Conservation (phyloP, 2,888 invertebrate species). For the Beris chalybata region DNA sequence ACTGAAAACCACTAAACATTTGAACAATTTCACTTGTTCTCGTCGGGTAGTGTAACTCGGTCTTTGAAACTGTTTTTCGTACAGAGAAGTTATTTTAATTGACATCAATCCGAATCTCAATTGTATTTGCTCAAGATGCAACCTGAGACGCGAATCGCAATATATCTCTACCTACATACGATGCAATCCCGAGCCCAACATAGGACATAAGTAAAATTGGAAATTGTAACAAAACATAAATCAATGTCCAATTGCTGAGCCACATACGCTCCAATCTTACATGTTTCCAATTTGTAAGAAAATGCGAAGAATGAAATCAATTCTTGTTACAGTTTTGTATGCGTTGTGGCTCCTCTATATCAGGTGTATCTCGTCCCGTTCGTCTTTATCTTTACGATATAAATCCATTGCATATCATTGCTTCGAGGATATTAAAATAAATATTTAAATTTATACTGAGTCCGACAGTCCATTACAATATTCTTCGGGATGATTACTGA, state of each 20-base stretch:
- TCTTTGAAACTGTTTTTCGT: slow-evolving; percentile 10
- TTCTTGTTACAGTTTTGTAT: slow-evolving; percentile 25
- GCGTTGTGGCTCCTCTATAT: not conserved
- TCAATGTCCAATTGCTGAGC: slow-evolving; percentile 19
- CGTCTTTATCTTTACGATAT: too few relatives aligned
- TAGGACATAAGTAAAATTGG: slow-evolving; percentile 9
- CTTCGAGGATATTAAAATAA: slow-evolving; percentile 13
- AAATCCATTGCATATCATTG: not conserved
- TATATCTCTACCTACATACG: slow-evolving; percentile 1
- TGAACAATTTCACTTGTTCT: slow-evolving; percentile 28
- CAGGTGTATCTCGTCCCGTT: too few relatives aligned
- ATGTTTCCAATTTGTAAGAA: slow-evolving; percentile 32
- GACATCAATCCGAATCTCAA: slow-evolving; percentile 35
- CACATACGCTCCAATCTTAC: slow-evolving; percentile 8
- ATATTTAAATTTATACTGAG: slow-evolving; percentile 17
- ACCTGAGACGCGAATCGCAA: too few relatives aligned
- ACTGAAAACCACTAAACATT: slow-evolving; percentile 23
- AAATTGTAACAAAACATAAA: slow-evolving; percentile 31
- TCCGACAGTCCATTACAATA: slow-evolving; percentile 9
- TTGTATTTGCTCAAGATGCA: not conserved
- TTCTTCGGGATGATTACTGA: not conserved
- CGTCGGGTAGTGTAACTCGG: not conserved
- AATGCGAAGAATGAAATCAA: slow-evolving; percentile 31
- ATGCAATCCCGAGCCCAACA: not conserved
- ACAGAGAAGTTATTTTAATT: slow-evolving; percentile 38